Percentiles rank a stretch among this genome's conserved stretches.
These are phyloP conservation scores for Callocephalon fimbriatum DNA, from an alignment of 2,113 vertebrate genomes.

Conservation along the genomic window DNA sequence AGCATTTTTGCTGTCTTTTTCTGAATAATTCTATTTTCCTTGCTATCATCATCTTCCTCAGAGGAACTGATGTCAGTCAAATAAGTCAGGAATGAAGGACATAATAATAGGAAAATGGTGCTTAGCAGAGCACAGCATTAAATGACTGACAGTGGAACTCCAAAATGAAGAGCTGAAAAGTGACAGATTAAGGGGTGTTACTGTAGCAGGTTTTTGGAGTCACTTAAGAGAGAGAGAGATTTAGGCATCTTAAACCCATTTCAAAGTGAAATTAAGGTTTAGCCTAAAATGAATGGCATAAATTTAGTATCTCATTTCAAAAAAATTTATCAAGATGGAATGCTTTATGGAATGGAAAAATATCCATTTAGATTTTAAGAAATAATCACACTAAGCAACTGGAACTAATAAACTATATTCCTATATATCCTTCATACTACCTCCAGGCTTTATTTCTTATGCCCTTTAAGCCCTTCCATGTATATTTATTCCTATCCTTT, in stretches of 20 bases:
- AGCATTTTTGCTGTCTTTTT: neutral
- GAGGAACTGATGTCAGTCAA: neutral
- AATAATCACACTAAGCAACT: neutral
- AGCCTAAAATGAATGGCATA: neutral
- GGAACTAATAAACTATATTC: neutral
- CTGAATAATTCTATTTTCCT: neutral
- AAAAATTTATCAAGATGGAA: neutral
- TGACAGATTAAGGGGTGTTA: neutral
- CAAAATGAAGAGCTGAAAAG: neutral
- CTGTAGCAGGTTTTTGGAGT: neutral
- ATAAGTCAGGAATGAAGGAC: neutral
- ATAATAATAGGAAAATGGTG: neutral
- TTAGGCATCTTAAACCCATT: neutral
- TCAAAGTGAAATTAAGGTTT: constrained; percentile 11
- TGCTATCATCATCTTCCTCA: neutral
- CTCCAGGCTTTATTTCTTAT: neutral
- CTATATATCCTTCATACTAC: neutral
- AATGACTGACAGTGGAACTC: neutral
- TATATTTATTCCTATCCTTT: neutral
- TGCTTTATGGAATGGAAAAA: neutral
- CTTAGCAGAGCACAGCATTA: neutral
- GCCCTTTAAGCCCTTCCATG: neutral
- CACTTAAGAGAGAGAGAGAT: neutral
- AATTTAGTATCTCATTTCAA: neutral
- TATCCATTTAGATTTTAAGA: neutral